Percentiles rank a stretch among this genome's conserved stretches.
Evolutionary conservation across 2,113 vertebrate genomes (phyloP).

Genomic region (Silurus asotus): DNA sequence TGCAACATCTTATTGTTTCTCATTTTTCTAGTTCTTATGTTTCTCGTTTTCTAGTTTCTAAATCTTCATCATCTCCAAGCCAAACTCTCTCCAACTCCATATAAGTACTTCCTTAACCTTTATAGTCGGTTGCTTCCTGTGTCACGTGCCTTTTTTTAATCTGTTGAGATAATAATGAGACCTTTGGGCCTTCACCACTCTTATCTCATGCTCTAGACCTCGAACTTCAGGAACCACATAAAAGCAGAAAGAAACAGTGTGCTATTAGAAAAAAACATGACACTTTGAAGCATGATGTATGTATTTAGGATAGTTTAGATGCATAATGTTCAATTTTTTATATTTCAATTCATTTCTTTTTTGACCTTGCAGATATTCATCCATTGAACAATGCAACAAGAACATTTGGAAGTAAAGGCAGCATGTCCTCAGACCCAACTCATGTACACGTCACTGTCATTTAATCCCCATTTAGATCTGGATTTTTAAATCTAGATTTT

Average conservation of each 20-base stretch:
- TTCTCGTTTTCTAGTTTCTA: too few species aligned
- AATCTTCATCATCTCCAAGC: too few species aligned
- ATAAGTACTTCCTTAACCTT: background rate
- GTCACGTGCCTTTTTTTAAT: background rate
- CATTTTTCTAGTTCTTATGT: background rate
- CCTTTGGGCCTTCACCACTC: background rate
- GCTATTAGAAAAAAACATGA: background rate
- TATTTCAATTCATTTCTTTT: too few species aligned
- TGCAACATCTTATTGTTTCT: background rate
- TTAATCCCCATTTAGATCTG: too few species aligned
- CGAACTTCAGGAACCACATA: background rate
- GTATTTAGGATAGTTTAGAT: background rate
- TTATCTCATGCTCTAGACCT: background rate
- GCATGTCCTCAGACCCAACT: too few species aligned
- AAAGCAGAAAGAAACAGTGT: background rate
- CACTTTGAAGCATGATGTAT: background rate
- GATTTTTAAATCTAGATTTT: too few species aligned
- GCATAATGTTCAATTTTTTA: too few species aligned
- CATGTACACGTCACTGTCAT: too few species aligned
- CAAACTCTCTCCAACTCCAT: too few species aligned
- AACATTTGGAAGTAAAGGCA: too few species aligned
- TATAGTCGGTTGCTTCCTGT: background rate
- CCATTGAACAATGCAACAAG: too few species aligned
- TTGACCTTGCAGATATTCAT: too few species aligned
- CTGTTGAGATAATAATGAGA: conserved; percentile 14